Conservation (phyloP, 2,113 vertebrate genomes). For the Papio anubis region DNA sequence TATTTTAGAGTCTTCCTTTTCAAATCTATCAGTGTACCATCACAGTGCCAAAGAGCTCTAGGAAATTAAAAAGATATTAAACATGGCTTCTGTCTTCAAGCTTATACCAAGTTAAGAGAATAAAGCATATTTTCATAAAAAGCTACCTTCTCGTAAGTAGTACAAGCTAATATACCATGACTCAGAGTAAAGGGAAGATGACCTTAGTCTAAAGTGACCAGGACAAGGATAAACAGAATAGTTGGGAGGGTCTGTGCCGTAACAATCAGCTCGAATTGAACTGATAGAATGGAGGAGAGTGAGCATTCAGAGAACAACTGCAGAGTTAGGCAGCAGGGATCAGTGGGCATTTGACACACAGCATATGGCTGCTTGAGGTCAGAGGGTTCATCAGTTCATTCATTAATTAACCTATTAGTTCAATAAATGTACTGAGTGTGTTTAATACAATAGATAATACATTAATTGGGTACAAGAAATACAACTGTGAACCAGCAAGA, state of each 20-base stretch:
- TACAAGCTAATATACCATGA: not conserved
- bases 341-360: too few relatives aligned
- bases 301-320: rapidly evolving
- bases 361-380: too few relatives aligned
- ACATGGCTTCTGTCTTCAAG: not conserved
- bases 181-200: not conserved
- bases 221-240: too few relatives aligned
- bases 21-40: not conserved
- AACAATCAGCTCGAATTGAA: not conserved
- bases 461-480: not conserved
- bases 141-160: not conserved
- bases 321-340: not conserved
- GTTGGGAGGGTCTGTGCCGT: too few relatives aligned
- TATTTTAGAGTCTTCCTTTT: not conserved
- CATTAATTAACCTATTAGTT: not conserved
- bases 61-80: not conserved
- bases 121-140: not conserved
- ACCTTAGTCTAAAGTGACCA: not conserved
- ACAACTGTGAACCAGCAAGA: not conserved
- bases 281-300: rapidly evolving
- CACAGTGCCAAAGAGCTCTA: not conserved
- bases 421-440: too few relatives aligned
- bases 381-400: not conserved
- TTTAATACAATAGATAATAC: not conserved
- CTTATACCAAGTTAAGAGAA: not conserved